Evolutionary conservation across 2,888 invertebrate genomes (phyloP), one percentile per base, ranked within the genome.

Genomic region (Halictus quadricinctus): DNA sequence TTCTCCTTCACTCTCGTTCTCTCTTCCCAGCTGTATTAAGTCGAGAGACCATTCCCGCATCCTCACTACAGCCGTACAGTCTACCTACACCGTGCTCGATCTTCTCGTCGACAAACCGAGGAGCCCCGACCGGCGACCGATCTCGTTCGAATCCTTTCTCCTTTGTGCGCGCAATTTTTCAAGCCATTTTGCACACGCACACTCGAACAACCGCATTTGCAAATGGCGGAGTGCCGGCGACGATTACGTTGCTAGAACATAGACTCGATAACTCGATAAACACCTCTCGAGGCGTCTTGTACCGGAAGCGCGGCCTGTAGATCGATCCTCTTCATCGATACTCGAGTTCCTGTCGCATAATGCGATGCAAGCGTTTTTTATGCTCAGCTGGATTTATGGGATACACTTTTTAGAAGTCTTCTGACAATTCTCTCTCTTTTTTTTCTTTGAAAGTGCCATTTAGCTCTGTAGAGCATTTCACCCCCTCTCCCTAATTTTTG

Each of bases 131-230:
- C n/a, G 1, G 36, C n/a, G 50, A 21, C 48, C 76, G 48, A 73
- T 80, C 64, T 72, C 54, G 64, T 79, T 46, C 66, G 43, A 78
- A 46, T 83, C 75, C 74, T 74, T 75, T 75, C 80, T 76, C 72
- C 70, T 77, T 80, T 80, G 75, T 79, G 70, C 69, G 69, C 80
- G 82, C 80, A 79, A 81, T 84, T 87, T 82, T 77, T 75, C 18
- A 76, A 77, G 66, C 46, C 81, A 79, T 84, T 89, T 83, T 72
- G 79, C 87, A 50, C 75, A 48, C 79, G 5, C 66, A 79, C 79
- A n/a, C 54, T 79, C 66, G 50, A 69, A 58, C 66, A 21, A 50
- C 6, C 29, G 25, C 64, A 48, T 60, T 79, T 50, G 50, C 76
- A 48, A 13, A 60, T 29, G 18, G 41, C 21, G 50, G 60, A 84